Evolutionary conservation across 2,113 vertebrate genomes (phyloP).

Genomic region (Marcusenius ussheri): DNA sequence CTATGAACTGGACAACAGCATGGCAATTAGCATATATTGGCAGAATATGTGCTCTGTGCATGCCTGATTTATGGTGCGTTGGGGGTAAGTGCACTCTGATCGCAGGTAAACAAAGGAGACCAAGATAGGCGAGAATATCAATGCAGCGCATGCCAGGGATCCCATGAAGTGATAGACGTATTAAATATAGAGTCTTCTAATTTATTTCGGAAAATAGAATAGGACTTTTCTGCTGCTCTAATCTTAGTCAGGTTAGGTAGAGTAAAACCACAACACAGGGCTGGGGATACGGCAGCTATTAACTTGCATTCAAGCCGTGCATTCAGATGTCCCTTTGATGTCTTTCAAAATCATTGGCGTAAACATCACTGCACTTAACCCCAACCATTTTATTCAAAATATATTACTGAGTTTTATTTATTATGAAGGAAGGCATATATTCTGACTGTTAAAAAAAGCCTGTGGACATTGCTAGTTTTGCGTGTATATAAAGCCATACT

Average conservation of each 20-base stretch:
- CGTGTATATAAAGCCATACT: background rate
- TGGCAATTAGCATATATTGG: slow-evolving; percentile 54
- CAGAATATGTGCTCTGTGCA: slow-evolving; percentile 33
- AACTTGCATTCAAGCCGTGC: background rate
- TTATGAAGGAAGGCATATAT: background rate
- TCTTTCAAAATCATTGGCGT: background rate
- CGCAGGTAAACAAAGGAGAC: slow-evolving; percentile 29
- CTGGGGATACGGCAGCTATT: background rate
- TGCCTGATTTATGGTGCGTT: slow-evolving; percentile 44
- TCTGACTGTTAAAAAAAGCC: background rate
- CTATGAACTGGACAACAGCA: slow-evolving; percentile 48
- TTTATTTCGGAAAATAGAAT: background rate
- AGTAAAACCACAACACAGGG: background rate
- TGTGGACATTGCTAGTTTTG: background rate
- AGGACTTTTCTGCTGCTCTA: background rate
- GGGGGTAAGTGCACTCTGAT: slow-evolving; percentile 38
- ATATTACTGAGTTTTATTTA: background rate
- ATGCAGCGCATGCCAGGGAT: background rate
- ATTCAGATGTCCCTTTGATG: background rate
- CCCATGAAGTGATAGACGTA: background rate
- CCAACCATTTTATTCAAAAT: background rate
- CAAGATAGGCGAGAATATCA: slow-evolving; percentile 6
- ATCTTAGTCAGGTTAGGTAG: background rate
- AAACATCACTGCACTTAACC: slow-evolving; percentile 1
- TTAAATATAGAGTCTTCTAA: background rate